Base-by-base conservation (phyloP, 1,140 invertebrate species). In the Lasioglossum baleicum region DNA sequence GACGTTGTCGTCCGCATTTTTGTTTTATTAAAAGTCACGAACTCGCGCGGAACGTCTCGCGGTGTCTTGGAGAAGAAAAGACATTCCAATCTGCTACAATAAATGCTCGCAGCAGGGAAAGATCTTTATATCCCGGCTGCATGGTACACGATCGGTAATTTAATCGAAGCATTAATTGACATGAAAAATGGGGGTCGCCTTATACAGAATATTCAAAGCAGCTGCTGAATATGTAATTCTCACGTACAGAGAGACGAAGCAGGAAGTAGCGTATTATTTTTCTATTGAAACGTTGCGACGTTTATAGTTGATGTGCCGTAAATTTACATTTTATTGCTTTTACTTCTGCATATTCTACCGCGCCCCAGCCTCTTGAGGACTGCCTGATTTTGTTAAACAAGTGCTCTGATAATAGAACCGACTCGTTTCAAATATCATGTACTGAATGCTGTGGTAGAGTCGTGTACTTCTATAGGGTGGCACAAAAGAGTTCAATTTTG, bases 1-100 rank as follows among this genome's bases (percentile, higher is more conserved):
- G 65, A 65, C n/a, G 51, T 40, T 4, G 26, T 58, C 51, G 53
- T 53, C 56, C 53, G 56, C 69, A 69, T 83, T 82, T 82, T 71
- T 77, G 60, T 83, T 77, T 82, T 77, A 83, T 72, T 72, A 78
- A 67, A 76, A 77, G 26, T 7, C 61, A 22, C 26, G 13, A 70
- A 70, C 15, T 48, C 51, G 26, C 15, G 53, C 44, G 74, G 22
- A 20, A 70, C 69, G 70, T 67, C 64, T 61, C 31, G 35, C 3
- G 2, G 35, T 35, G 35, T 35, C 40, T 13, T 58, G 40, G 35
- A 3, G 71, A 10, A 26, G 53, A 58, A 69, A 44, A 13, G 35
- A 65, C 58, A 53, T 31, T 63, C 42, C 56, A 31, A 17, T 40
- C 42, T 40, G 40, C 11, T 22, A 42, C 22, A n/a, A 22, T 35